phyloP scores from a whole-genome alignment of 2,888 invertebrate genomes.

The Idaea straminata region DNA sequence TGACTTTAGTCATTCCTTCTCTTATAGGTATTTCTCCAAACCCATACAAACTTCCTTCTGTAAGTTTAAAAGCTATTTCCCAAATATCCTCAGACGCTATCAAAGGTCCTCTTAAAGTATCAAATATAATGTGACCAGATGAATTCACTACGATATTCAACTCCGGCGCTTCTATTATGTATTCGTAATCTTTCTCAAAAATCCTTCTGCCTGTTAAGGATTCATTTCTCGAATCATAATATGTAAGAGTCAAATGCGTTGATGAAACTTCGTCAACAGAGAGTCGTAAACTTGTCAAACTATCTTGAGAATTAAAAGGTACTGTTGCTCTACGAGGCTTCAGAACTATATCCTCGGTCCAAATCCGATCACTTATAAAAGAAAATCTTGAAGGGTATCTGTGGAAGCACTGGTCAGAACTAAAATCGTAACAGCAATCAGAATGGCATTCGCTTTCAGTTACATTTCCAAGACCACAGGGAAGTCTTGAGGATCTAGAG shows the following conservation, averaged over 20 bases:
- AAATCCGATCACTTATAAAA: slow-evolving; percentile 55
- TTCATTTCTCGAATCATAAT: slow-evolving; percentile 48
- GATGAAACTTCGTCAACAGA: slow-evolving; percentile 60
- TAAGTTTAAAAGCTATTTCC: slow-evolving; percentile 80
- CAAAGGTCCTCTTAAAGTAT: slow-evolving; percentile 78
- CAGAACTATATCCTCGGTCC: slow-evolving; percentile 54
- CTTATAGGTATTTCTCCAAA: slow-evolving; percentile 73
- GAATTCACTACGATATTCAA: slow-evolving; percentile 50
- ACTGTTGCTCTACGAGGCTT: slow-evolving; percentile 53
- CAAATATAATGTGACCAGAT: slow-evolving; percentile 60
- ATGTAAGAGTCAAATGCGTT: slow-evolving; percentile 57
- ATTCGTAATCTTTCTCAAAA: slow-evolving; percentile 46
- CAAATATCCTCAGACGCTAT: slow-evolving; percentile 81
- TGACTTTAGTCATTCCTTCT: slow-evolving; percentile 49
- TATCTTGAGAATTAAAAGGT: slow-evolving; percentile 52
- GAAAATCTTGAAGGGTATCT: slow-evolving; percentile 75
- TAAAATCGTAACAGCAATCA: slow-evolving; percentile 76
- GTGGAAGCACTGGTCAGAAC: slow-evolving; percentile 69
- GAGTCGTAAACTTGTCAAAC: slow-evolving; percentile 45
- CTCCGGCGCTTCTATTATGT: slow-evolving; percentile 53
- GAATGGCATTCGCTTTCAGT: slow-evolving; percentile 55
- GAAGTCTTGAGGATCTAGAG: slow-evolving; percentile 47
- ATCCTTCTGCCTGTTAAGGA: slow-evolving; percentile 43
- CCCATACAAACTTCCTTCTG: slow-evolving; percentile 77
- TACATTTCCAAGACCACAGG: slow-evolving; percentile 58